Conservation (phyloP, 2,888 invertebrate species). For the Lasioglossum morio region DNA sequence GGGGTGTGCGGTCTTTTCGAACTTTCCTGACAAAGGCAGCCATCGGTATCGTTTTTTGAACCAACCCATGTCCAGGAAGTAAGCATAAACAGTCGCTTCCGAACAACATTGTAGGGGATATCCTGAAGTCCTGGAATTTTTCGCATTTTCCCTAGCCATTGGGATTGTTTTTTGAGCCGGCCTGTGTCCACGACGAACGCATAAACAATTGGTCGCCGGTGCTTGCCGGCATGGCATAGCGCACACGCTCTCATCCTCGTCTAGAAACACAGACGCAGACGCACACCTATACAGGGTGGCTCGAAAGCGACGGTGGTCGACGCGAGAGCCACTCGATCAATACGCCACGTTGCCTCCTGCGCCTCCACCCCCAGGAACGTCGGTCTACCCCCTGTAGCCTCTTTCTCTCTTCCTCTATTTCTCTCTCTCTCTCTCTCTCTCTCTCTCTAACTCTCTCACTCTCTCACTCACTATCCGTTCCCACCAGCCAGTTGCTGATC, state of each 20-base stretch:
- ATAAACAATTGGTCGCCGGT: slow-evolving; percentile 31
- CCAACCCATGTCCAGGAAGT: not conserved
- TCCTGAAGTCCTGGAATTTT: not conserved
- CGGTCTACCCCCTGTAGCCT: slow-evolving; percentile 36
- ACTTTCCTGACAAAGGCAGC: not conserved
- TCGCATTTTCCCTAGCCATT: not conserved
- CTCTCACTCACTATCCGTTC: slow-evolving; percentile 17
- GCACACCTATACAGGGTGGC: slow-evolving; percentile 76
- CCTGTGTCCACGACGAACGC: slow-evolving; percentile 30
- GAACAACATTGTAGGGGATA: not conserved
- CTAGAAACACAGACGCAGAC: slow-evolving; percentile 61
- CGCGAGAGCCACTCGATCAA: slow-evolving; percentile 84
- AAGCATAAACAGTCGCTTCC: not conserved
- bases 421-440: not conserved
- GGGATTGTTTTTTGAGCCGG: slow-evolving; percentile 18
- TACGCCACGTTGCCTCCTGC: slow-evolving; percentile 84
- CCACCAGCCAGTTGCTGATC: slow-evolving; percentile 42
- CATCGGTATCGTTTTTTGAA: not conserved
- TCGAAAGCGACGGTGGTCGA: slow-evolving; percentile 74
- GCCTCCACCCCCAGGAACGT: slow-evolving; percentile 74
- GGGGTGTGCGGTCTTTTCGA: not conserved
- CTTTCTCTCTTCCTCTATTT: slow-evolving; percentile 13
- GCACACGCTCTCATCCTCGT: slow-evolving; percentile 51
- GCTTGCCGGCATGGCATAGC: slow-evolving; percentile 10
- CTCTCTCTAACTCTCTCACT: not conserved